Conservation (phyloP, 2,888 invertebrate species). For the Aspidiotus rigidus region DNA sequence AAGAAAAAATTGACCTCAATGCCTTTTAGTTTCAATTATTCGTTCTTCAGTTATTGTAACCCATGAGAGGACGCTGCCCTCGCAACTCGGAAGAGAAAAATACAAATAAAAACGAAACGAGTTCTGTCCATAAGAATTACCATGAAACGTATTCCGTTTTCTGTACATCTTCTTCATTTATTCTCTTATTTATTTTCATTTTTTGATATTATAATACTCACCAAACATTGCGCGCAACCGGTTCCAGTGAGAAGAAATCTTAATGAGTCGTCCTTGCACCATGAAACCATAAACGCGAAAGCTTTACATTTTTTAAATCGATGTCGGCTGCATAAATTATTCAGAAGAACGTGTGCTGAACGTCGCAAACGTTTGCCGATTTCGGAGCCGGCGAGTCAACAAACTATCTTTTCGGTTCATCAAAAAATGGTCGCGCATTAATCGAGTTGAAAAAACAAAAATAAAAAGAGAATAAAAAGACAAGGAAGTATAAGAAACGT, state of each 20-base stretch:
- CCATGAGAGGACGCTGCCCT: conserved; percentile 14
- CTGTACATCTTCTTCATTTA: background rate
- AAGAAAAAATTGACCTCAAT: no score
- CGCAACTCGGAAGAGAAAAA: background rate
- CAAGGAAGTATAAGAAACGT: no score
- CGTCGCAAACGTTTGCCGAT: conserved; percentile 13
- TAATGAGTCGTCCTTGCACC: conserved; percentile 17
- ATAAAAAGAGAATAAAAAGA: background rate
- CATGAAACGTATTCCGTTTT: background rate
- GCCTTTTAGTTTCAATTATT: background rate
- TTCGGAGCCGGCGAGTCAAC: background rate
- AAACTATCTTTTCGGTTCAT: background rate
- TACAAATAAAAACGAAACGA: conserved; percentile 7
- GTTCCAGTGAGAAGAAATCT: conserved; percentile 11
- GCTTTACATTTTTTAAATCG: conserved; percentile 20
- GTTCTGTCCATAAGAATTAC: conserved; percentile 4
- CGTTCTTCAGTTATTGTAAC: background rate
- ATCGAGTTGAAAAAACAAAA: background rate
- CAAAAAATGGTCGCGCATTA: background rate
- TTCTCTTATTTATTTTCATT: conserved; percentile 1
- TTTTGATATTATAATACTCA: background rate
- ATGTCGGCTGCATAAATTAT: conserved; percentile 9
- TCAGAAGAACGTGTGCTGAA: background rate
- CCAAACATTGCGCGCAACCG: background rate
- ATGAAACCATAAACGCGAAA: background rate